Evolutionary conservation across 2,888 invertebrate species (phyloP).

Genomic region (Cephus runcator): DNA sequence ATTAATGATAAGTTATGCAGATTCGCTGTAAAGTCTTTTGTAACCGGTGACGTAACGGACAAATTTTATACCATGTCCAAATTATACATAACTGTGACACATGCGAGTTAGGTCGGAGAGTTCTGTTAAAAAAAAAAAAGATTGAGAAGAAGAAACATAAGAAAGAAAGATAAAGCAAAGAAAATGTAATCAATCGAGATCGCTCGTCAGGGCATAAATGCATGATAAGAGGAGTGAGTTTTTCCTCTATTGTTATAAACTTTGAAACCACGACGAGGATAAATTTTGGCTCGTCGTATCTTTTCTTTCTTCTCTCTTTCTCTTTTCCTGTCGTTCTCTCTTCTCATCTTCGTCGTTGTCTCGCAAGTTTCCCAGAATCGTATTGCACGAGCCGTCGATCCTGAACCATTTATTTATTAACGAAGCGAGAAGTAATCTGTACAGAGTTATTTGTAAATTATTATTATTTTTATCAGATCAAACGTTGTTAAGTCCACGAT

Average conservation of each 20-base stretch:
- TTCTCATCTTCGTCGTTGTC: not conserved
- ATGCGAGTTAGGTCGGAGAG: not conserved
- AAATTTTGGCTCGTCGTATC: not conserved
- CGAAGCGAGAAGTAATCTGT: conserved; percentile 34
- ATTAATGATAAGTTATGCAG: not conserved
- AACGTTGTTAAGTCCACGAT: conserved; percentile 47
- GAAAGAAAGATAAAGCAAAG: not conserved
- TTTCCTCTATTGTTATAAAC: not conserved
- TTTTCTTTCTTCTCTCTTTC: not conserved
- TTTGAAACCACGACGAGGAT: not conserved
- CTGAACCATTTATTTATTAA: conserved; percentile 27
- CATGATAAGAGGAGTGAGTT: not conserved
- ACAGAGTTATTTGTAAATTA: conserved; percentile 53
- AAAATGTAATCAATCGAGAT: not conserved
- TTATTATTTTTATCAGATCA: conserved; percentile 38
- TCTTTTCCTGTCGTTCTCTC: not conserved
- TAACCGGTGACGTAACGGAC: not conserved
- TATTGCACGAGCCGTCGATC: not conserved
- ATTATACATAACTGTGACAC: not conserved
- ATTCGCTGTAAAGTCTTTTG: not conserved
- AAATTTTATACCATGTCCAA: not conserved
- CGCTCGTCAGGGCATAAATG: not conserved
- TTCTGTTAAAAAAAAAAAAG: not conserved
- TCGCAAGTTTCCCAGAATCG: not conserved
- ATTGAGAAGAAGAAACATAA: conserved; percentile 5